Evolutionary conservation across 2,113 vertebrate species (phyloP), one percentile per base, ranked within the genome.

Genomic region (Corydoras maculifer): DNA sequence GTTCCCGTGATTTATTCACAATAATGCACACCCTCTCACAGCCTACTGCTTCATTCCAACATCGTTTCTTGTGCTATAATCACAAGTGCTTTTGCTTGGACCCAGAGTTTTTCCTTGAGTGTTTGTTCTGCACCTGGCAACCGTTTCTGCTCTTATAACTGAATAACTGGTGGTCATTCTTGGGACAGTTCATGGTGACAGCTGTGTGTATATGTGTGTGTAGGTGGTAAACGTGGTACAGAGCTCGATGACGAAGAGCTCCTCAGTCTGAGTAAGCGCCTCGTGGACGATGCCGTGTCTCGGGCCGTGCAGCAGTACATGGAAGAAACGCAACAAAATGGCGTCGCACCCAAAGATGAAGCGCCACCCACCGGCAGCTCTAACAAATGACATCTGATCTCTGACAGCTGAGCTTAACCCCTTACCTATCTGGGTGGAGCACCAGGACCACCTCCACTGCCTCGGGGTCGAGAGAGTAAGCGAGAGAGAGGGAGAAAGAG

Each of bases 251-350:
- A 94, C 59, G 93, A 91, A 14, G 93, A 94, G 82, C 87, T 94
- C 77, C 75, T 92, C 80, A 92, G 87, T 84, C 88, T 94, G 82
- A 94, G 93, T 82, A 93, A 91, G 80, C 89, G 86, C 80, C 86
- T 94, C 88, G 93, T 94, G 89, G 93, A 94, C 81, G 93, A 90
- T 0, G 93, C 92, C 0, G 92, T 94, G 81, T 89, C 91, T 62
- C 91, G 91, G 80, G 93, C 93, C 2, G 90, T 94, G 32, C 93
- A 94, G 76, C 93, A 94, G 25, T 94, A 92, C 79, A 84, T 91
- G 85, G 92, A 94, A 78, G 93, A 94, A 82, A 93, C 91, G 0
- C 91, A 93, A 77, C 92, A 91, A 75, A 87, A 77, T 84, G 92
- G 89, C 83, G 75, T 80, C 86, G 83, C 79, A 80, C 84, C 59